Percentiles rank a stretch among this genome's conserved stretches.
These are phyloP conservation scores for Pelvicachromis taeniatus DNA, from an alignment of 2,113 vertebrate species.

Conservation along the genomic window DNA sequence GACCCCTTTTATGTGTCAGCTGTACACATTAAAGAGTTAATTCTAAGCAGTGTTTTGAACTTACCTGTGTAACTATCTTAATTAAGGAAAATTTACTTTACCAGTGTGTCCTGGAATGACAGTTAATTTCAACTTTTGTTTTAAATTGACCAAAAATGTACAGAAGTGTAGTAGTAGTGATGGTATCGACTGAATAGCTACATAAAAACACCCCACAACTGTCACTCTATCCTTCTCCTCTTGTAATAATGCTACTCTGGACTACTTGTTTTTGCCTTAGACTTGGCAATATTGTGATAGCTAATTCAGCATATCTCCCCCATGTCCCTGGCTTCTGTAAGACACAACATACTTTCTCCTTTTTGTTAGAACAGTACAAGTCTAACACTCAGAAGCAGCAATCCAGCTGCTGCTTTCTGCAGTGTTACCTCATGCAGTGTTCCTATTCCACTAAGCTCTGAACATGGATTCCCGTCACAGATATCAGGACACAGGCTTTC, in stretches of 20 bases:
- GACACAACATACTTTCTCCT: neutral
- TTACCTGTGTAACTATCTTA: neutral
- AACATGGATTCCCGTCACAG: neutral
- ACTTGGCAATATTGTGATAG: neutral
- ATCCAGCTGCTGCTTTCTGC: neutral
- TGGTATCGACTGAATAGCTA: neutral
- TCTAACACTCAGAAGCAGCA: neutral
- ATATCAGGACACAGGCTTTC: neutral
- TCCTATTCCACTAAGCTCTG: neutral
- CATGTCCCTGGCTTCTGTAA: neutral
- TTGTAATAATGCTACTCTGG: neutral
- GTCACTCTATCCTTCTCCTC: neutral
- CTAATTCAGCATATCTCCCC: neutral
- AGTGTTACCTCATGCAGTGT: neutral
- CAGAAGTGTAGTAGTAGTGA: neutral
- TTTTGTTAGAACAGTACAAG: neutral
- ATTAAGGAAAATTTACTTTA: neutral
- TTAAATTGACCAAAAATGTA: no score
- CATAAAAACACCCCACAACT: neutral
- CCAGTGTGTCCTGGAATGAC: neutral
- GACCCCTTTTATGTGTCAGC: rapidly evolving
- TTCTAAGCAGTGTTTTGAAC: neutral
- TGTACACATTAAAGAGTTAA: neutral
- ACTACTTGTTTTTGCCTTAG: neutral
- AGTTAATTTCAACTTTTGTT: neutral